A percentile compares a stretch with the other conserved stretches of the same genome.
Conservation (phyloP, 2,113 vertebrate species). For the Gymnogyps californianus region DNA sequence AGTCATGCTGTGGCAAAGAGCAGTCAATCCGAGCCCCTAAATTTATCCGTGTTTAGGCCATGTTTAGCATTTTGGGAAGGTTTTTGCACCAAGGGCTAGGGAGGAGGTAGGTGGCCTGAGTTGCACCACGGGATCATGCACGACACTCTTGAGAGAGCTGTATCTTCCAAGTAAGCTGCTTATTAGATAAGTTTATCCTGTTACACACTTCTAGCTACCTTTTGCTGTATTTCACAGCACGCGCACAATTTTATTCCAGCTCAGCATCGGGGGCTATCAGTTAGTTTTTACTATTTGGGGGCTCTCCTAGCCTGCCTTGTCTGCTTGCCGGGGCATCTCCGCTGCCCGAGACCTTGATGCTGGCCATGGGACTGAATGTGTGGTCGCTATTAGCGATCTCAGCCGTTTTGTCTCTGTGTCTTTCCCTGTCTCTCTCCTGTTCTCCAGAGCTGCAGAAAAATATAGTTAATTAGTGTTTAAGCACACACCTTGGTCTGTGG, state of each 20-base stretch:
- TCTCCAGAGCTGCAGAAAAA: conserved; percentile 8
- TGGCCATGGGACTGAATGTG: not conserved
- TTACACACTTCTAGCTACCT: not conserved
- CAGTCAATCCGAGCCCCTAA: not conserved
- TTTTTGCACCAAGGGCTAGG: not conserved
- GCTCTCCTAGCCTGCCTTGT: not conserved
- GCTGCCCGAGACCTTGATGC: conserved; percentile 37
- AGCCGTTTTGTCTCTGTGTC: not conserved
- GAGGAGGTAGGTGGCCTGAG: not conserved
- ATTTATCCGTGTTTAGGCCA: not conserved
- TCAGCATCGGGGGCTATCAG: not conserved
- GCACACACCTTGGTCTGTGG: not conserved
- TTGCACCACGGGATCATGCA: not conserved
- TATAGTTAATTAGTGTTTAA: not conserved
- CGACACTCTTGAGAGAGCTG: not conserved
- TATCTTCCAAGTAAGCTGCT: conserved; percentile 30
- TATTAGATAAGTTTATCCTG: conserved; percentile 32
- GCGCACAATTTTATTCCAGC: conserved; percentile 2
- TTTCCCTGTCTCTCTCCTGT: not conserved
- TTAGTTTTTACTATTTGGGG: not conserved
- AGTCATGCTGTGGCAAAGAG: not conserved
- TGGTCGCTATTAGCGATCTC: not conserved
- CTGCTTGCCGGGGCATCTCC: not conserved
- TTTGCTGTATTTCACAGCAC: not conserved
- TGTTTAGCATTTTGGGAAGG: not conserved